Percentiles rank a stretch among this genome's conserved stretches.
Conservation (phyloP, 2,797 vertebrate species). For the Pagetopsis macropterus region DNA sequence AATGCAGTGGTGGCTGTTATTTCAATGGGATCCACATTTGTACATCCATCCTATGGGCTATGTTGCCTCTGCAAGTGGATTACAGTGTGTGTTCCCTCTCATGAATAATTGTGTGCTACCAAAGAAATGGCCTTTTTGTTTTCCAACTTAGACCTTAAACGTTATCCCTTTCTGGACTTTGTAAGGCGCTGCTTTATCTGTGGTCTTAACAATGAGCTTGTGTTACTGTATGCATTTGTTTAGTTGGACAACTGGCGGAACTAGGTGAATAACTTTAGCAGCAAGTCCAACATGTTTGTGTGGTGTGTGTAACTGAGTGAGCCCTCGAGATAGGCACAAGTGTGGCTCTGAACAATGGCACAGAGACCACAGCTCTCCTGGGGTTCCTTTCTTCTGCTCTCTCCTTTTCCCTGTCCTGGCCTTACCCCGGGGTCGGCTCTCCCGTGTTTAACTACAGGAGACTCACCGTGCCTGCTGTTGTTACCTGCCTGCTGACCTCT, state of each 20-base stretch:
- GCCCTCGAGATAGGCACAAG: slow-evolving; percentile 38
- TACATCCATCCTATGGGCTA: not conserved
- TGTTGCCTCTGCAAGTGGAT: slow-evolving; percentile 10
- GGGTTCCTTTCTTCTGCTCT: slow-evolving; percentile 39
- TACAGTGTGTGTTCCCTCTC: slow-evolving; percentile 7
- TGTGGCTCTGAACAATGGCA: slow-evolving; percentile 50
- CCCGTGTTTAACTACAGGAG: slow-evolving; percentile 25
- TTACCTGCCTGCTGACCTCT: slow-evolving; percentile 38
- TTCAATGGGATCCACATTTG: not conserved
- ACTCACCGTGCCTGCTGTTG: not conserved
- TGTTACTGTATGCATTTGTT: slow-evolving; percentile 60
- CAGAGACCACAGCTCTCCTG: slow-evolving; percentile 41
- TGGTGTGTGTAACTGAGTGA: slow-evolving; percentile 27
- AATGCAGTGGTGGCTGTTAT: not conserved
- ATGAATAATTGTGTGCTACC: slow-evolving; percentile 29
- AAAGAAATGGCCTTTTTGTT: slow-evolving; percentile 46
- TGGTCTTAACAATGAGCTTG: slow-evolving; percentile 52
- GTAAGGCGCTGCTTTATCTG: slow-evolving; percentile 42
- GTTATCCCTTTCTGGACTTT: slow-evolving; percentile 35
- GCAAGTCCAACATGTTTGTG: slow-evolving; percentile 32
- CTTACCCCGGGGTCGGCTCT: slow-evolving; percentile 26
- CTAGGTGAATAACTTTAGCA: slow-evolving; percentile 50
- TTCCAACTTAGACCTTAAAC: slow-evolving; percentile 9
- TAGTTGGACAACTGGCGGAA: slow-evolving; percentile 44
- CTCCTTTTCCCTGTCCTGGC: slow-evolving; percentile 40